Percentiles rank a stretch among this genome's conserved stretches.
Evolutionary conservation across 2,797 vertebrate genomes (phyloP).

Genomic region (Carcharodon carcharias): DNA sequence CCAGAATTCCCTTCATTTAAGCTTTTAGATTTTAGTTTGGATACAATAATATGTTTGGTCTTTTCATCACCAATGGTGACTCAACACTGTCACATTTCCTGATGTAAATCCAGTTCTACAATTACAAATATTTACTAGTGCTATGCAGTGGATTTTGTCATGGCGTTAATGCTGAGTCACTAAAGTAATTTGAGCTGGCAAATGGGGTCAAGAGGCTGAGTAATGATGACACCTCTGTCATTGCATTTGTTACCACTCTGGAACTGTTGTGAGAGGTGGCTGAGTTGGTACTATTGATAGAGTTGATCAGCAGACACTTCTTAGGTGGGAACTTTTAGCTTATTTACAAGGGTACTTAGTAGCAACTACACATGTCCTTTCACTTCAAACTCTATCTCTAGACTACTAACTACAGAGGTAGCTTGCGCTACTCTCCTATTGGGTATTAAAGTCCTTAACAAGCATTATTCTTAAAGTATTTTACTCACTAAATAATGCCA

Average conservation of each 20-base stretch:
- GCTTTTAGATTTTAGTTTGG: background rate
- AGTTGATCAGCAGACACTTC: too few species aligned
- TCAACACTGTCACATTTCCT: background rate
- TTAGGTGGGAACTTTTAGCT: too few species aligned
- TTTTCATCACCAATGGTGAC: too few species aligned
- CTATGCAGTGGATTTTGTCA: background rate
- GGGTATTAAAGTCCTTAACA: too few species aligned
- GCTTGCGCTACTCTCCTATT: too few species aligned
- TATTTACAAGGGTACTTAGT: too few species aligned
- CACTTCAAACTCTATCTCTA: too few species aligned
- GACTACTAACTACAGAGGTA: too few species aligned
- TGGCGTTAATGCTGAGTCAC: background rate
- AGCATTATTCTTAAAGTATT: too few species aligned
- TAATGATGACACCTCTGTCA: background rate
- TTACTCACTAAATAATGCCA: too few species aligned
- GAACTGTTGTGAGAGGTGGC: background rate
- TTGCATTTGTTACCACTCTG: background rate
- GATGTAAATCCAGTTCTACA: background rate
- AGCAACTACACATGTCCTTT: too few species aligned
- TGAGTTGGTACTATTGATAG: too few species aligned
- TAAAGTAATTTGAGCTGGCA: background rate
- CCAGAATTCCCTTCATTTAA: background rate
- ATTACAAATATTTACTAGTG: background rate
- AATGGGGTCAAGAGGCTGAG: background rate
- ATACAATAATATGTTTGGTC: background rate